These are phyloP conservation scores for Premnoplex brunnescens DNA, from an alignment of 2,797 vertebrate species.

Conservation along the genomic window DNA sequence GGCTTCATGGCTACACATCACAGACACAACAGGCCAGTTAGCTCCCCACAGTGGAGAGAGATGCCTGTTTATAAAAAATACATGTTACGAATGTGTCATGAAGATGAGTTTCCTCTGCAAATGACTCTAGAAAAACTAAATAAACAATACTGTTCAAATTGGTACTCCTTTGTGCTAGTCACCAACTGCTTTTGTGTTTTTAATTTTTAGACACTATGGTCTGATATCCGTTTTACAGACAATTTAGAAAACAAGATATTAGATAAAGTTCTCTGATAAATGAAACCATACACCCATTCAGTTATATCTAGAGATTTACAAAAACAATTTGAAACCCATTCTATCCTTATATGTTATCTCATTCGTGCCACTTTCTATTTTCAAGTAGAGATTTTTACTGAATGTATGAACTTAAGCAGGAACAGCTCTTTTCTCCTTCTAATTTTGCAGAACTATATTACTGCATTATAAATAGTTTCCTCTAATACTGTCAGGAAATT, in stretches of 20 bases:
- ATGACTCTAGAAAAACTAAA: not conserved
- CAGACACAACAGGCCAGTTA: not conserved
- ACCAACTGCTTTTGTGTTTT: not conserved
- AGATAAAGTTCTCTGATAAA: not conserved
- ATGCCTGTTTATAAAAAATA: not conserved
- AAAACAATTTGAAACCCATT: not conserved
- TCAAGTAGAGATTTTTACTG: not conserved
- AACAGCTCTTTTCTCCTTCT: not conserved
- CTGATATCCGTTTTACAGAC: not conserved
- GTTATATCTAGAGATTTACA: not conserved
- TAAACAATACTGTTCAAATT: not conserved
- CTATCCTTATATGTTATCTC: not conserved
- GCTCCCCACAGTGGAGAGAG: not conserved
- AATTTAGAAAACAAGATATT: not conserved
- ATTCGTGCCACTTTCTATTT: not conserved
- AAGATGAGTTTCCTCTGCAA: not conserved
- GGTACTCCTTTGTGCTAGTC: not conserved
- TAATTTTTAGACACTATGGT: not conserved
- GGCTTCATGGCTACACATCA: not conserved
- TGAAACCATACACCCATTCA: not conserved
- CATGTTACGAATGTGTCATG: not conserved
- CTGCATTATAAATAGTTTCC: constrained; percentile 2
- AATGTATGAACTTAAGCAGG: not conserved
- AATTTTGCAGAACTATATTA: not conserved
- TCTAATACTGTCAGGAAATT: constrained; percentile 17